These are phyloP conservation scores for Hesperophylax magnus DNA, from an alignment of 1,140 invertebrate genomes.

Conservation along the genomic window DNA sequence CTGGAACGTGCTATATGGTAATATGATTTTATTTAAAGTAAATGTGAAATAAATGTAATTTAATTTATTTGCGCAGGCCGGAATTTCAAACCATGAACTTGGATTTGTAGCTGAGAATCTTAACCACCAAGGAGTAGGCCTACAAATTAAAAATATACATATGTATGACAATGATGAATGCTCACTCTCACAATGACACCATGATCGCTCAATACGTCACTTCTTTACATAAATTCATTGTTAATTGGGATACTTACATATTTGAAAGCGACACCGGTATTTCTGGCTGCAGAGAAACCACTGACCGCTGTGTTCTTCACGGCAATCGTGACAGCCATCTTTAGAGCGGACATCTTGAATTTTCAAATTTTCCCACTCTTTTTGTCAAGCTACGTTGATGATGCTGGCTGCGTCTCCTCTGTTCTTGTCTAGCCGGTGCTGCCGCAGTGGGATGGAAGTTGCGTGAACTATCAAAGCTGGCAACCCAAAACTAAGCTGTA, in stretches of 20 bases:
- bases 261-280: constrained; percentile 1
- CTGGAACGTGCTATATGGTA: too few species aligned
- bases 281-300: constrained; percentile 17
- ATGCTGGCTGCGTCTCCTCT: too few species aligned
- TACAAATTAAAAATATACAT: not conserved
- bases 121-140: not conserved
- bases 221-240: too few species aligned
- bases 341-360: constrained; percentile 36
- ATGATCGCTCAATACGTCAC: too few species aligned
- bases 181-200: not conserved
- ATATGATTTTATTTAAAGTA: too few species aligned
- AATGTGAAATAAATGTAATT: not conserved
- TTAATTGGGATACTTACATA: constrained; percentile 9
- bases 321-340: constrained; percentile 35
- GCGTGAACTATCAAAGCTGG: too few species aligned
- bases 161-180: not conserved
- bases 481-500: too few species aligned
- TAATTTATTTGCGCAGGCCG: not conserved
- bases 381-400: too few species aligned
- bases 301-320: not conserved
- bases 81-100: not conserved
- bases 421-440: too few species aligned
- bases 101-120: not conserved
- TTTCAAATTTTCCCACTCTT: too few species aligned
- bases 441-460: too few species aligned